Base-by-base conservation (phyloP, 2,113 vertebrate genomes). In the Phoenicopterus ruber region DNA sequence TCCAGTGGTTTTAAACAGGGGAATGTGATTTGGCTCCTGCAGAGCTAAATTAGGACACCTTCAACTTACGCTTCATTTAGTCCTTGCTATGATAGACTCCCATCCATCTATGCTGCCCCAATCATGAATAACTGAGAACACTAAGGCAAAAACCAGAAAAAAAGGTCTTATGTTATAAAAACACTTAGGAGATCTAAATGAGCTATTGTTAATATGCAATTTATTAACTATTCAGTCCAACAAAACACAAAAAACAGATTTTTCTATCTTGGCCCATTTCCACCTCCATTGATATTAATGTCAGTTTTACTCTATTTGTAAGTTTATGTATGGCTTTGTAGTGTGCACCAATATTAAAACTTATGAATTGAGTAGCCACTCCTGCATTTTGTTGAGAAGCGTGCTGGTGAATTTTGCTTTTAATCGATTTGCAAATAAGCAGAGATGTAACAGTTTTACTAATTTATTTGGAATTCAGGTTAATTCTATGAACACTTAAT, bases 11-110 rank as follows among this genome's bases (percentile, higher is more conserved):
- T 86, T 62, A 50, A 77, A 89, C 91, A 62, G 26, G 57, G 26
- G 32, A 95, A 82, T 67, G 62, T 15, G 38, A 90, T 93, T 97
- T 80, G 71, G 73, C 63, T 95, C 89, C 78, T 63, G 44, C 38
- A 74, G 78, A 77, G 58, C 66, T 95, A 94, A 91, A 94, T 72
- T 36, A 83, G 67, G 89, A 91, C 84, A 82, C 84, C 74, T 96
- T 90, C 74, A 82, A 69, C 7, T 94, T 70, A 55, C 0, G 6
- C 85, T 85, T 93, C 63, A 73, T 80, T 93, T 69, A 77, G n/a
- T 47, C 46, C 73, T 91, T 82, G 73, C 74, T 82, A 4, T 38
- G 26, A 79, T 34, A 85, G 73, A 91, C 40, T 91, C 26, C 14
- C 22, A 80, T 21, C 77, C 50, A 93, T 76, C 66, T 66, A 1